Base-by-base conservation (phyloP, 2,113 vertebrate genomes). In the Argyrosomus japonicus region DNA sequence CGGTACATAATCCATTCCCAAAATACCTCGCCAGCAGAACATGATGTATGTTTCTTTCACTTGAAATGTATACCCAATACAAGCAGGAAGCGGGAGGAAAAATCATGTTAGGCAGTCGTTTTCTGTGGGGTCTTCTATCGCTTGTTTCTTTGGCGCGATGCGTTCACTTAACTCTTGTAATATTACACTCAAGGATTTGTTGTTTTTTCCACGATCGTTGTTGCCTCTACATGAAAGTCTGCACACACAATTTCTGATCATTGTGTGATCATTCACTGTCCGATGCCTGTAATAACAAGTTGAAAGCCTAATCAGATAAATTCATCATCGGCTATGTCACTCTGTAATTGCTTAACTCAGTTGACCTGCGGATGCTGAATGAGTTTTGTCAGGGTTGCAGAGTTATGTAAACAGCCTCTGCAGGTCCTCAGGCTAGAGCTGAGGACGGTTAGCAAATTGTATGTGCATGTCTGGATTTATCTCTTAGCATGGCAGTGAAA, bases 1-100 rank as follows among this genome's bases (percentile, higher is more conserved):
- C 72, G 58, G 57, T 75, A 68, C 68, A 71, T 79, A 80, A 83
- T 89, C 82, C 79, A 76, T 56, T 90, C 92, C 88, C 84, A 90
- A 89, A 91, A 91, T 88, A 89, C 79, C 77, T 85, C 77, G 6
- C 50, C 84, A 82, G 64, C 62, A 77, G 80, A 89, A 67, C 64
- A 73, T 91, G 88, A 94, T 92, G 69, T 86, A 90, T 93, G 87
- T 47, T 80, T 89, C 58, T 83, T 79, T 75, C 36, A 58, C 58
- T 53, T 80, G 70, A 87, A 91, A 90, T 85, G 58, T 83, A 84
- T 83, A 91, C 76, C 72, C 75, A 84, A 60, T 57, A 64, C 47
- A 76, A 80, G 61, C 53, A 88, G 82, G 70, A 87, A 85, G 61
- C 2, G 19, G 79, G 77, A 84, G 75, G 57, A 89, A 86, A 83